Conservation (phyloP, 2,797 vertebrate species). For the Premnoplex brunnescens region DNA sequence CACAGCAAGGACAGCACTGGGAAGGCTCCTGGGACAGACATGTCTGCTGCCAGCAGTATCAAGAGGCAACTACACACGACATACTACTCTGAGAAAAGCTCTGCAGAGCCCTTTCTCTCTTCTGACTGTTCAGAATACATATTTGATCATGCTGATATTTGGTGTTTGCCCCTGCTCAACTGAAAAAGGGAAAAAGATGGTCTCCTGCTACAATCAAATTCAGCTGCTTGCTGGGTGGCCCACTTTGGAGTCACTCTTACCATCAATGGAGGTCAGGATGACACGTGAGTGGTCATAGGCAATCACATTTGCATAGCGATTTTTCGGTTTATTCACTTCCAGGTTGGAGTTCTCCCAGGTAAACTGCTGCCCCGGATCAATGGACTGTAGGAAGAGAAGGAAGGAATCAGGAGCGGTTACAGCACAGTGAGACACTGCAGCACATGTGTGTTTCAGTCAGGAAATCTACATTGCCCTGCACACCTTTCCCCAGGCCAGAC, state of each 20-base stretch:
- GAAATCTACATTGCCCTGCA: neutral
- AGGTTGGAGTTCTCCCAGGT: conserved; percentile 98
- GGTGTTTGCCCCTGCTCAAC: neutral
- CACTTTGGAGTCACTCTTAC: conserved; percentile 71
- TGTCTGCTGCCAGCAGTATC: neutral
- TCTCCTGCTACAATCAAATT: neutral
- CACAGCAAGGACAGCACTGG: neutral
- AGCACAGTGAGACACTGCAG: neutral
- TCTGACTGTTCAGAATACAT: neutral
- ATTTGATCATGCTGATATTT: neutral
- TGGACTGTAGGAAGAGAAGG: conserved; percentile 79
- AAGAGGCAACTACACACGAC: neutral
- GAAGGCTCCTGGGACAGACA: neutral
- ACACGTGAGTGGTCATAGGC: conserved; percentile 97
- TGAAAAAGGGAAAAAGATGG: neutral
- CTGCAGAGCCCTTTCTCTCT: neutral
- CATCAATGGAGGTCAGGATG: conserved; percentile 89
- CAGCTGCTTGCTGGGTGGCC: neutral
- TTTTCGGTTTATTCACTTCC: conserved; percentile 98
- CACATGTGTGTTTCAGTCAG: fast-evolving
- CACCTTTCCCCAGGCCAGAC: neutral
- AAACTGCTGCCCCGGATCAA: conserved; percentile 96
- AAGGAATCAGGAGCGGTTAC: neutral
- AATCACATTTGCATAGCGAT: conserved; percentile 97
- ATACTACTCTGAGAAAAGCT: neutral